Evolutionary conservation across 2,888 invertebrate genomes (phyloP).

Genomic region (Thymelicus sylvestris): DNA sequence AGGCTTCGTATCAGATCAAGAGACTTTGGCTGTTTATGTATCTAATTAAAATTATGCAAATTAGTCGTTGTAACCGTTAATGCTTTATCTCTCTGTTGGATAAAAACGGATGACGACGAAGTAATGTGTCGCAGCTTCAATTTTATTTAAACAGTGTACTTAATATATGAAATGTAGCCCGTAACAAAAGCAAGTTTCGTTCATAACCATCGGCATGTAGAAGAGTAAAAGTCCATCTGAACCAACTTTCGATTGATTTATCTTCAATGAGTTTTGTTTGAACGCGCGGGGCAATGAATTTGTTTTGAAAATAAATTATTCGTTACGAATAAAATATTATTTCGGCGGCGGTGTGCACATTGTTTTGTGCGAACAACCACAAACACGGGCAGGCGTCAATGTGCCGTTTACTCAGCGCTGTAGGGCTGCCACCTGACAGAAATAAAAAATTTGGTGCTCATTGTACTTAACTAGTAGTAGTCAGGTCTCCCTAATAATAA

Average conservation of each 20-base stretch:
- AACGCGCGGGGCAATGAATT: conserved; percentile 12
- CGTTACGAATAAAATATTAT: conserved; percentile 28
- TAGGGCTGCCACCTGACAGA: conserved; percentile 9
- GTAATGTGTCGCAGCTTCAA: not conserved
- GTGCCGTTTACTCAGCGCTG: not conserved
- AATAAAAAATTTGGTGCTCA: not conserved
- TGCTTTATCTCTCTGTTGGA: no score
- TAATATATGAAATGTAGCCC: no score
- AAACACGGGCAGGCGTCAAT: conserved; percentile 24
- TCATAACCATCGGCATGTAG: not conserved
- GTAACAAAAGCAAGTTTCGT: no score
- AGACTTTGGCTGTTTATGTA: no score
- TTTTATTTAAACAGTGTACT: not conserved
- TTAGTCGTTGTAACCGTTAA: no score
- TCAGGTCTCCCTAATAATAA: no score
- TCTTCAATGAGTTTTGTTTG: conserved; percentile 1
- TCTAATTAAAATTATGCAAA: no score
- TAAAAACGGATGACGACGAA: no score
- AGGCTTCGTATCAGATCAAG: no score
- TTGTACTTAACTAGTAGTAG: no score
- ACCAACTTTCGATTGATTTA: conserved; percentile 22
- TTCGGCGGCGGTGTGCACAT: conserved; percentile 30
- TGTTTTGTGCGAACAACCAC: conserved; percentile 25
- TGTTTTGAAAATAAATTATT: conserved; percentile 34
- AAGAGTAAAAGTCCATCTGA: conserved; percentile 3